Evolutionary conservation across 2,797 vertebrate species (phyloP).

Genomic region (Sternotherus odoratus): DNA sequence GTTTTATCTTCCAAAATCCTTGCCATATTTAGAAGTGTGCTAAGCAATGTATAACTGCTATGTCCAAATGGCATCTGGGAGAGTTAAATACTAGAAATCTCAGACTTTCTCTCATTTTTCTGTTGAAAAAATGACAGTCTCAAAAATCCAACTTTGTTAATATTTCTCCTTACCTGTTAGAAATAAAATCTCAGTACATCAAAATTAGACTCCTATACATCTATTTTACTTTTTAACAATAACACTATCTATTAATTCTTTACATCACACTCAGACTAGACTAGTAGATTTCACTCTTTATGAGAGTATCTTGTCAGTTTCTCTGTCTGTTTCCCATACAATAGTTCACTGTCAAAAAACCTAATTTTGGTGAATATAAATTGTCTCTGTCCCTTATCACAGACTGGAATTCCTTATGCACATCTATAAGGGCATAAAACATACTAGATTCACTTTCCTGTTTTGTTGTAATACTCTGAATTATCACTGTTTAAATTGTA

Average conservation of each 20-base stretch:
- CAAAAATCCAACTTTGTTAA: not conserved
- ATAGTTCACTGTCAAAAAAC: not conserved
- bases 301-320: not conserved
- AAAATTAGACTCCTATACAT: not conserved
- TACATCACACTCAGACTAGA: not conserved
- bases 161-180: not conserved
- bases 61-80: not conserved
- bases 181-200: not conserved
- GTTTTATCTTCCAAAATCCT: not conserved
- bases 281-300: not conserved
- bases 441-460: not conserved
- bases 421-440: not conserved
- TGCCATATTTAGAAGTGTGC: not conserved
- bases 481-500: not conserved
- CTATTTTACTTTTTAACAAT: not conserved
- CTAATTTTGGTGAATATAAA: conserved; percentile 1
- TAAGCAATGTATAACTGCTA: not conserved
- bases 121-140: not conserved
- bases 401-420: not conserved
- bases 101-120: not conserved
- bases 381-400: not conserved
- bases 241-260: not conserved
- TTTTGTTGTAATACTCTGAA: not conserved
- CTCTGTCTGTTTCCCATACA: not conserved
- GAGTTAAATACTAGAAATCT: not conserved